Base-by-base conservation (phyloP, 1,140 invertebrate genomes). In the Triops longicaudatus region DNA sequence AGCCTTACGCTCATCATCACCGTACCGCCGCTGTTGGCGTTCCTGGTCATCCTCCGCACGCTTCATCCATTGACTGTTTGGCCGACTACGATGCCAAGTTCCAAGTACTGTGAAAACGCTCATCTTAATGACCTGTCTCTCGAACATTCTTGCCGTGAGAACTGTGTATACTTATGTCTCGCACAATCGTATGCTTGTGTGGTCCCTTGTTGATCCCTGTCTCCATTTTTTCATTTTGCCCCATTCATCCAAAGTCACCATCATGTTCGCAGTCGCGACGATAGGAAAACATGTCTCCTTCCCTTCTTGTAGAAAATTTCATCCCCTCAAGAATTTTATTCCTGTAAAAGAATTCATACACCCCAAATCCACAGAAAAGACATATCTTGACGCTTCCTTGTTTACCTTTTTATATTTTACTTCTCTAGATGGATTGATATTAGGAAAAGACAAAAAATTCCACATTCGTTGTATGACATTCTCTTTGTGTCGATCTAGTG, bases 31-130 rank as follows among this genome's bases (percentile, higher is more conserved):
- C 26, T 22, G 43, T 73, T 27, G 26, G 73, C 9, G 73, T 73
- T 73, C 73, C 27, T 9, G 27, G 31, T 28, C 73, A 73, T 28
- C 73, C 22, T 14, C 12, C 17, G 26, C 74, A 75, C 74, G n/a
- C 41, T 14, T 41, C 37, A n/a, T 26, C 74, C 10, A 28, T 75
- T 14, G 76, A 77, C 72, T 77, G 76, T 73, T 73, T 77, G 72
- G 76, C 50, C 7, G 50, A 77, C 1, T 77, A 77, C 26, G 76
- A 77, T 26, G 76, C 76, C n/a, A 77, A 77, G 72, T 77, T 77
- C 72, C 76, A 77, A 77, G 76, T 77, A 26, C 72, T 77, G 76
- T 77, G 76, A 77, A 41, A 37, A 37, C 31, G 17, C 27, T 73
- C 43, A 41, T 63, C n/a, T 63, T 63, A 6, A 63, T 5, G 17